Evolutionary conservation across 2,888 invertebrate species (phyloP).

Genomic region (Biston betularia): DNA sequence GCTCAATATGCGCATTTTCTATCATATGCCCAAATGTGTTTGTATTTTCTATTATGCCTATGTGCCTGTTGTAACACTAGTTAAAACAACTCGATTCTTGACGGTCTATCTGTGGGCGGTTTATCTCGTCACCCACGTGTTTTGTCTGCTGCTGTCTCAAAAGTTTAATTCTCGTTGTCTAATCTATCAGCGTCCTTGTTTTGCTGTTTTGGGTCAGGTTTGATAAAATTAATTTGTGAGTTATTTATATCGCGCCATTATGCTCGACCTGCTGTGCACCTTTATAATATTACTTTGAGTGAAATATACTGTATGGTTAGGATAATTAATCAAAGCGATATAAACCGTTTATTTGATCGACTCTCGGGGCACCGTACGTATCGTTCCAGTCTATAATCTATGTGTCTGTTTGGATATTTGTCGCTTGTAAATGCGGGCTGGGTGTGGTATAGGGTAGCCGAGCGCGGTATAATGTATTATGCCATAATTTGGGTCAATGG

Average conservation of each 20-base stretch:
- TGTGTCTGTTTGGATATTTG: conserved; percentile 55
- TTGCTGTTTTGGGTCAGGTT: conserved; percentile 30
- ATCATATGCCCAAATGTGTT: conserved; percentile 29
- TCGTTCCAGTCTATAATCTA: conserved; percentile 39
- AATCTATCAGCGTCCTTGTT: conserved; percentile 40
- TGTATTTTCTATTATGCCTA: conserved; percentile 30
- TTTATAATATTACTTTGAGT: conserved; percentile 25
- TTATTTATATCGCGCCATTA: conserved; percentile 23
- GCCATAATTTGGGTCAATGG: conserved; percentile 42
- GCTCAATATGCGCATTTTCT: conserved; percentile 36
- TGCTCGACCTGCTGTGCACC: conserved; percentile 19
- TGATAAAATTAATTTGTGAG: conserved; percentile 20
- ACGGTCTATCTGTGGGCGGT: conserved; percentile 55
- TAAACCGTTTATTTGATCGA: conserved; percentile 33
- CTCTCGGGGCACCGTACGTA: conserved; percentile 21
- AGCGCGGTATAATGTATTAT: conserved; percentile 41
- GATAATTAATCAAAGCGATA: conserved; percentile 37
- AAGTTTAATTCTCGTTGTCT: conserved; percentile 48
- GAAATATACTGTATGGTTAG: conserved; percentile 15
- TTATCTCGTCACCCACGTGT: conserved; percentile 55
- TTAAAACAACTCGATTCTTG: conserved; percentile 49
- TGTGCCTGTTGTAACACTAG: conserved; percentile 43
- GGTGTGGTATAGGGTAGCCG: conserved; percentile 39
- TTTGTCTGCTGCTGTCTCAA: conserved; percentile 51
- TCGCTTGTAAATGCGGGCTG: conserved; percentile 57